phyloP scores from a whole-genome alignment of 2,888 invertebrate species.

The Gymnoscelis rufifasciata region DNA sequence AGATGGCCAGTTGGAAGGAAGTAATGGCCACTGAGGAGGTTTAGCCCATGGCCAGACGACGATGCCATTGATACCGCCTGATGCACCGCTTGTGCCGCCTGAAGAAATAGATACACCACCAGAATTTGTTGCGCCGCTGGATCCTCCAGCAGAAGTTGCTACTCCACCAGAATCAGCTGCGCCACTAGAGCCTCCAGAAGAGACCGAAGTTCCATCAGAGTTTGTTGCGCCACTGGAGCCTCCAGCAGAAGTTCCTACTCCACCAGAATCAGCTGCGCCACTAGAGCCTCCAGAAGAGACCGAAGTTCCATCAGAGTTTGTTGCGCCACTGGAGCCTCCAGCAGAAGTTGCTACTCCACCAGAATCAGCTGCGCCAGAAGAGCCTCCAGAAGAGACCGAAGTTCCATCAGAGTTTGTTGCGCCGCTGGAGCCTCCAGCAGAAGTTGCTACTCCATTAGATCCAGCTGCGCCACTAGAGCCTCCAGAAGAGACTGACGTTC shows the following conservation, averaged over 20 bases:
- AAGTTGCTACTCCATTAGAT: background rate
- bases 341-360: background rate
- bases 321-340: background rate
- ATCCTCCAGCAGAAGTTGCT: background rate
- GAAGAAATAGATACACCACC: background rate
- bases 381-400: background rate
- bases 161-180: background rate
- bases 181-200: background rate
- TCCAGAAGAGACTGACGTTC: background rate
- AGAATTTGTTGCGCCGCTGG: background rate
- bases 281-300: background rate
- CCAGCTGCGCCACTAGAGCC: background rate
- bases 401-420: background rate
- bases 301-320: background rate
- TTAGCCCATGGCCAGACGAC: background rate
- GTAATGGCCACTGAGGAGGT: background rate
- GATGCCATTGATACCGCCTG: background rate
- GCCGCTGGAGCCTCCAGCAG: background rate
- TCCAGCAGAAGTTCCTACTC: background rate
- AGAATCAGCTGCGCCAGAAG: background rate
- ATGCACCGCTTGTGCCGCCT: background rate
- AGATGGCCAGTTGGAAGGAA: background rate
- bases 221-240: background rate
- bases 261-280: background rate
- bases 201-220: background rate